Base-by-base conservation (phyloP, 1,140 invertebrate species). In the Microvelia longipes region DNA sequence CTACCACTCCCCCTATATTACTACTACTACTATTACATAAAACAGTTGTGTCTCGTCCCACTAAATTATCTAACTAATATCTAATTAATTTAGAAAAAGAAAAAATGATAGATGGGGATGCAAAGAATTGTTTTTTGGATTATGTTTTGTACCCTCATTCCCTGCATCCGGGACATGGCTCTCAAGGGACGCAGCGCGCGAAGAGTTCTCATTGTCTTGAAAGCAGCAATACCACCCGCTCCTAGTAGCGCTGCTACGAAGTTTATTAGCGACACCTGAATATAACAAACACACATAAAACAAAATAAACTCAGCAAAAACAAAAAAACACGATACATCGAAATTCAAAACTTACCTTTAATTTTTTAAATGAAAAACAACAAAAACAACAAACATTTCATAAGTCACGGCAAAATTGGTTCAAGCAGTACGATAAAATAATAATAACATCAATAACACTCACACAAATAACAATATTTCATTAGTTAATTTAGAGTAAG, bases 81-180 rank as follows among this genome's bases (percentile, higher is more conserved):
- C n/a, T n/a, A n/a, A n/a, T n/a, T n/a, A n/a, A n/a, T n/a, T n/a
- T n/a, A n/a, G n/a, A n/a, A n/a, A n/a, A n/a, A n/a, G n/a, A n/a
- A n/a, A n/a, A n/a, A n/a, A n/a, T n/a, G n/a, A n/a, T n/a, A n/a
- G n/a, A n/a, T n/a, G n/a, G n/a, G n/a, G n/a, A n/a, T n/a, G n/a
- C n/a, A n/a, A n/a, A n/a, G n/a, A n/a, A n/a, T n/a, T n/a, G n/a
- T n/a, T n/a, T n/a, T n/a, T n/a, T n/a, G n/a, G n/a, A n/a, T n/a
- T n/a, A n/a, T n/a, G n/a, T n/a, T n/a, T 90, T 90, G 85, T 92
- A 95, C 93, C 89, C 93, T 90, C 93, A 96, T 96, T 83, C 93
- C 93, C 87, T 96, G 93, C 91, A 95, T 94, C 83, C 93, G 88
- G 83, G 92, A 94, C 90, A 96, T 92, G 80, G 93, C 93, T 84